phyloP scores from a whole-genome alignment of 2,797 vertebrate genomes.

The Tangara arthus region DNA sequence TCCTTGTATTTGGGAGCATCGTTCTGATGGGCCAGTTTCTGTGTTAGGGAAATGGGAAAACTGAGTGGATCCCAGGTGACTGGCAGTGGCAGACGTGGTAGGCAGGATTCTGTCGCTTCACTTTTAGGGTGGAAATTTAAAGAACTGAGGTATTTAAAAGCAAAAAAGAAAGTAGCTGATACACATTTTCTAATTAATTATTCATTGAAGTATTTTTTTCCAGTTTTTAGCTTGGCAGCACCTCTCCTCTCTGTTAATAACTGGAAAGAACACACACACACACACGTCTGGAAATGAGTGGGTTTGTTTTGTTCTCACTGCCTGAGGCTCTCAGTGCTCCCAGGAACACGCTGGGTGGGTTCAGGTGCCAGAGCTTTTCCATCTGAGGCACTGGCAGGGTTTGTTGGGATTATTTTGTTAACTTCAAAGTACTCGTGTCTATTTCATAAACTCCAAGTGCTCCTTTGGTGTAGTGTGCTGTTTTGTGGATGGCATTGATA shows the following conservation, averaged over 20 bases:
- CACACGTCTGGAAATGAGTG: neutral
- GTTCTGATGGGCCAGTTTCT: neutral
- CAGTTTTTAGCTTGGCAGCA: constrained; percentile 6
- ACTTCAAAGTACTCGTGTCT: neutral
- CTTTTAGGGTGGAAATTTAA: neutral
- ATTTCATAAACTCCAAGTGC: neutral
- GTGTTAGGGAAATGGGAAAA: neutral
- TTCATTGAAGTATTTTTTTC: neutral
- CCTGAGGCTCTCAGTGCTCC: neutral
- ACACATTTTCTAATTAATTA: neutral
- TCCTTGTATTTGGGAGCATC: neutral
- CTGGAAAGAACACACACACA: neutral
- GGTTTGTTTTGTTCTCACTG: neutral
- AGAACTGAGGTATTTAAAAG: neutral
- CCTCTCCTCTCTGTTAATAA: neutral
- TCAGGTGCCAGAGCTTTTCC: neutral
- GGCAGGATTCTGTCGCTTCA: neutral
- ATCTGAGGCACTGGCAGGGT: neutral
- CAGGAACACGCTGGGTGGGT: neutral
- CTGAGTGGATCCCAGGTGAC: fast-evolving
- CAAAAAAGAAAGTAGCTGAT: neutral
- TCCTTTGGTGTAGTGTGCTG: neutral
- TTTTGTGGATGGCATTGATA: neutral
- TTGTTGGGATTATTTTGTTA: neutral
- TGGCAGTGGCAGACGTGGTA: neutral